Evolutionary conservation across 2,113 vertebrate species (phyloP), one percentile per base, ranked within the genome.

Genomic region (Microtus oregoni): DNA sequence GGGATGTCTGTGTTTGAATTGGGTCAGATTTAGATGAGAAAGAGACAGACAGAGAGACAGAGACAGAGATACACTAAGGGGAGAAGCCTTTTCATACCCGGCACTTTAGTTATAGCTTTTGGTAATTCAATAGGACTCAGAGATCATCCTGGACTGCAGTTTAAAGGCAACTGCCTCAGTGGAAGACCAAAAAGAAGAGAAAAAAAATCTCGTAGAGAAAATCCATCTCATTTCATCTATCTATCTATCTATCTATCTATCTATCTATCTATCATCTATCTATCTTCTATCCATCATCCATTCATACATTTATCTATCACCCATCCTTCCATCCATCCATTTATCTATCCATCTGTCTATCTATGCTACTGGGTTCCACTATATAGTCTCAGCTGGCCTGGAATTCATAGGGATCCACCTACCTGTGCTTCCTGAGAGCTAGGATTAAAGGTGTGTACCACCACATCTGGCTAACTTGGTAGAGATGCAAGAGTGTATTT

Each of bases 1-100:
- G 92, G 94, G 97, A 76, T 90, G 92, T 97, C 96, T 90, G 83
- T 90, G 92, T 93, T 83, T 93, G 86, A 96, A 50, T 63, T 95
- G 72, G 94, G 87, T 83, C 86, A 78, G 87, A 95, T 92, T 92
- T 63, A 91, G 50, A 3, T 30, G 38, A 17, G 35, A 89, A 77
- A 15, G 24, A 28, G 17, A 35, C 9, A 82, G 35, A 15, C 8
- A n/a, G 52, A 41, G 50, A 38, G 68, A 68, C 35, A 86, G 92
- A 24, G 22, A 91, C 32, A 2, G 55, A 38, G 35, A 52, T 73
- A n/a, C 22, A 17, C 11, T 38, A 11, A 61, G 63, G 28, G 50
- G 24, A 26, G 50, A 63, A 41, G 50, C 38, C 82, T 32, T 41
- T 44, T 75, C 24, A 63, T 15, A 47, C 1, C 73, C 50, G 86